These are phyloP conservation scores for Mycetomoellerius zeteki DNA, from an alignment of 1,140 invertebrate species.

Conservation along the genomic window DNA sequence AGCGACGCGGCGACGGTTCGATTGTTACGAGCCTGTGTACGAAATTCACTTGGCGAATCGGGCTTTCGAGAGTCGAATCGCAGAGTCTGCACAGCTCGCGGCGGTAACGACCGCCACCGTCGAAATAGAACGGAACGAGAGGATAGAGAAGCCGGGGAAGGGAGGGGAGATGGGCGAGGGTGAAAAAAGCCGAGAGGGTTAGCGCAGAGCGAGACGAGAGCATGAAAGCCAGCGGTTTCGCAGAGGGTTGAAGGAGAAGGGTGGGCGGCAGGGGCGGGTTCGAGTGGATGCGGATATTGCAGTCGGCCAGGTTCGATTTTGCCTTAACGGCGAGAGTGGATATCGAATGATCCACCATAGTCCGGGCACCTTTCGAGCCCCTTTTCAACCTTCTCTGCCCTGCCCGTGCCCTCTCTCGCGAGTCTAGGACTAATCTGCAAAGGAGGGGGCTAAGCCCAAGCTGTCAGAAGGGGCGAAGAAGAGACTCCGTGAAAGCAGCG, in stretches of 20 bases:
- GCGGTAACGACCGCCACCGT: conserved; percentile 55
- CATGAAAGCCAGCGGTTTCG: conserved; percentile 64
- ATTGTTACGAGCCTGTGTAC: conserved; percentile 54
- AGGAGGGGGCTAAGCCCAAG: conserved; percentile 57
- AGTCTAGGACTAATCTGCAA: conserved; percentile 75
- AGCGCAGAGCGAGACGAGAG: conserved; percentile 49
- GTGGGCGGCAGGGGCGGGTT: conserved; percentile 27
- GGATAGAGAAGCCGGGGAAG: background rate
- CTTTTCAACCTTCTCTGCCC: conserved; percentile 32
- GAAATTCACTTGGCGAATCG: conserved; percentile 42
- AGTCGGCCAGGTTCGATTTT: conserved; percentile 75
- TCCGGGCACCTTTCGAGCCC: conserved; percentile 60
- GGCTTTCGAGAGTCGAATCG: conserved; percentile 55
- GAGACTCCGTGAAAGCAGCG: conserved; percentile 37
- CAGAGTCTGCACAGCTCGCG: conserved; percentile 53
- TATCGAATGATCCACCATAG: conserved; percentile 74
- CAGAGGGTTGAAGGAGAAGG: conserved; percentile 54
- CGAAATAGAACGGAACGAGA: conserved; percentile 60
- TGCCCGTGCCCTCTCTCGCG: conserved; percentile 19
- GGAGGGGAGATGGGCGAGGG: background rate
- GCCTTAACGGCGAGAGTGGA: conserved; percentile 71
- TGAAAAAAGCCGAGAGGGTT: conserved; percentile 54
- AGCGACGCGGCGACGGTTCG: conserved; percentile 1
- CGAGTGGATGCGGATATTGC: conserved; percentile 77
- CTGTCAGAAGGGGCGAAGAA: conserved; percentile 49